phyloP scores from a whole-genome alignment of 2,888 invertebrate species.

The Pachymerium ferrugineum region DNA sequence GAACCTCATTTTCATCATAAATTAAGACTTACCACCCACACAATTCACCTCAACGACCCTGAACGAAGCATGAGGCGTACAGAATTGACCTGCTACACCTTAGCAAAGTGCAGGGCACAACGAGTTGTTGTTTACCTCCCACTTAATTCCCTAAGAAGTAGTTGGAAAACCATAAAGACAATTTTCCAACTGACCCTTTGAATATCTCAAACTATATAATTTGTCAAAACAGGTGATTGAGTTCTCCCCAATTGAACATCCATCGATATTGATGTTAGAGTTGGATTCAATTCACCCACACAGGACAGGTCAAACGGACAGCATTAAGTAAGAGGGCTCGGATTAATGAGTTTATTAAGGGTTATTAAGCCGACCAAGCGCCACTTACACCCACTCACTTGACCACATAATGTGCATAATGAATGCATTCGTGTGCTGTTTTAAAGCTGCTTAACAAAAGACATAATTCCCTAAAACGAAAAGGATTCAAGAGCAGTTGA shows the following conservation, averaged over 20 bases:
- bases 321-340: neutral
- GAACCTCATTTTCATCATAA: neutral
- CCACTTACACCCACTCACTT: slow-evolving; percentile 19
- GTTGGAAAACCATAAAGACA: neutral
- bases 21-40: slow-evolving; percentile 19
- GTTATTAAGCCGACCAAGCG: slow-evolving; percentile 15
- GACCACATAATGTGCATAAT: slow-evolving; percentile 27
- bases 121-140: neutral
- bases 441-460: slow-evolving; percentile 25
- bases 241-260: slow-evolving; percentile 1
- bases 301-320: neutral
- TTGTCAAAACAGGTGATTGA: slow-evolving; percentile 10
- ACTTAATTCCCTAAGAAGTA: neutral
- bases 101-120: neutral
- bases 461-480: neutral
- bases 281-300: slow-evolving; percentile 15
- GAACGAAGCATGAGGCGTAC: slow-evolving; percentile 16
- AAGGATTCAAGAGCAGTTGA: slow-evolving; percentile 6
- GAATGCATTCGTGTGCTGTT: neutral
- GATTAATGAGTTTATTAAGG: slow-evolving; percentile 24
- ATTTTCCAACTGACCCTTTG: neutral
- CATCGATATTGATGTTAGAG: neutral
- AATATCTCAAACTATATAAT: neutral
- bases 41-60: slow-evolving; percentile 3
- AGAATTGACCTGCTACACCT: neutral